These are phyloP conservation scores for Potamilus streckersoni DNA, from an alignment of 1,140 invertebrate genomes.

Conservation along the genomic window DNA sequence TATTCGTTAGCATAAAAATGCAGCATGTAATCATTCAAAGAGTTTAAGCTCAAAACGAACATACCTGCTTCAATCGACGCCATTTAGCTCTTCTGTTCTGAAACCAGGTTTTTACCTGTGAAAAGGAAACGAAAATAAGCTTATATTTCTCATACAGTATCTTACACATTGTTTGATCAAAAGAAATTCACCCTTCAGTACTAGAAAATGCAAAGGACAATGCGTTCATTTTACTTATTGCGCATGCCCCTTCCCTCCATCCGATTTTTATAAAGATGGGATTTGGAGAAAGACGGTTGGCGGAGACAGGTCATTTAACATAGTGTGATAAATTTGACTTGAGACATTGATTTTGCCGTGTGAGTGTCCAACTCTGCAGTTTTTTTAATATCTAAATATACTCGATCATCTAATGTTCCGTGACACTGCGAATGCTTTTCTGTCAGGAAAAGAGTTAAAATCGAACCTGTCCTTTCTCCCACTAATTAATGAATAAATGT, in stretches of 20 bases:
- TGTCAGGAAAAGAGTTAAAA: too few species aligned
- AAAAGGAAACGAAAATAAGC: conserved; percentile 32
- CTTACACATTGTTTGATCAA: background rate
- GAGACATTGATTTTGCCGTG: too few species aligned
- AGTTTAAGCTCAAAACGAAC: background rate
- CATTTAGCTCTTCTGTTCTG: conserved; percentile 73
- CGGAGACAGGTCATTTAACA: too few species aligned
- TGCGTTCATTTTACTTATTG: background rate
- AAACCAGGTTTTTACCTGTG: conserved; percentile 73
- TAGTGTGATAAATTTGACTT: too few species aligned
- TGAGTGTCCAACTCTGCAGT: too few species aligned
- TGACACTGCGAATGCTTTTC: too few species aligned
- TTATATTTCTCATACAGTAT: background rate
- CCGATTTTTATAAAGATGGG: background rate
- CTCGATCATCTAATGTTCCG: too few species aligned
- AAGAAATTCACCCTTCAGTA: background rate
- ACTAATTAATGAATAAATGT: too few species aligned
- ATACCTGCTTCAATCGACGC: conserved; percentile 68
- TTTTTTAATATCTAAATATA: too few species aligned
- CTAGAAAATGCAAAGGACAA: conserved; percentile 4
- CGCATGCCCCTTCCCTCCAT: background rate
- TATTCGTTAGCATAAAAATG: background rate
- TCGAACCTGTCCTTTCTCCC: too few species aligned
- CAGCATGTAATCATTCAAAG: background rate
- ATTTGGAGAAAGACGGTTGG: too few species aligned